Evolutionary conservation across 2,797 vertebrate species (phyloP), one percentile per base, ranked within the genome.

Genomic region (Carduelis carduelis): DNA sequence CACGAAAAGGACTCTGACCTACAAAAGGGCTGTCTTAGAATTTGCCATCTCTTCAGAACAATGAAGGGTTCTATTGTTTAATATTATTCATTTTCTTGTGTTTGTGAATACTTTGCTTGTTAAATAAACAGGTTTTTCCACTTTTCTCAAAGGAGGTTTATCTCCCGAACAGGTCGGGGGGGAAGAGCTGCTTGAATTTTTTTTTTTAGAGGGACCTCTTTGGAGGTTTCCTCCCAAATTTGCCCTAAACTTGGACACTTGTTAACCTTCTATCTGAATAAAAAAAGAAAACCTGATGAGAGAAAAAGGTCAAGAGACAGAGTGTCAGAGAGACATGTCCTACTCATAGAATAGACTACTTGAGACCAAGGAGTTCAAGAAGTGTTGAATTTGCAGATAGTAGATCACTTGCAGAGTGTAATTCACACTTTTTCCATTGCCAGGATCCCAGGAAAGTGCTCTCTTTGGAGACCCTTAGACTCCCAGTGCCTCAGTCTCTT

Each of bases 121-220:
- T 56, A 47, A 79, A 66, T n/a, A n/a, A 79, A 65, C 11, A 11
- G 11, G 1, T 56, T 37, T 65, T 22, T n/a, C 18, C 41, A 56
- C 34, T 56, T 66, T n/a, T 32, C 23, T 56, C 18, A 27, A 17
- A 56, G 41, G 23, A 39, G 11, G 11, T 56, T 79, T 66, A 27
- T 46, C 18, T 39, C 28, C 41, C 1, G 0, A 56, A 79, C 18
- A 46, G 41, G 22, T 16, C 16, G 1, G 3, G 34, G 16, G 11
- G 7, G 14, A n/a, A 66, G 18, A 8, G 28, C 18, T 9, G 3
- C 28, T 56, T 66, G 34, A 37, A 66, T 46, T 56, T 37, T 12
- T 15, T 35, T 24, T 53, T 53, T 65, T 37, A 65, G 50, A 39
- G 50, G 4, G 7, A n/a, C 4, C 18, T 14, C 23, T 66, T 66